Evolutionary conservation across 2,888 invertebrate genomes (phyloP), one percentile per base, ranked within the genome.

Genomic region (Pardosa pseudoannulata): DNA sequence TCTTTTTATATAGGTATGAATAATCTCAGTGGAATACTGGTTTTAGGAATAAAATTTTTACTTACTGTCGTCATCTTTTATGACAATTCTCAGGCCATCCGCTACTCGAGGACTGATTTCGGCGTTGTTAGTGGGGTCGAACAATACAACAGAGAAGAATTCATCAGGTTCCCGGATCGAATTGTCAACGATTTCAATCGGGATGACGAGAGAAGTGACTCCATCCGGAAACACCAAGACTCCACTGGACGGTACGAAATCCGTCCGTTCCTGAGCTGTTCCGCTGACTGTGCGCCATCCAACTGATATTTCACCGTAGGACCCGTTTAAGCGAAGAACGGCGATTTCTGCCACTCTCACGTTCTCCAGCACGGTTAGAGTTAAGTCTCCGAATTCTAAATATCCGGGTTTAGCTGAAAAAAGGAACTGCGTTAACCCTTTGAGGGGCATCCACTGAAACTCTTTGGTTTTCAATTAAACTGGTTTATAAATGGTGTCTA

Each of bases 351-450:
- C 19, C 0, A n/a, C 23, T 27, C 31, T 41, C 0, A 13, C 56
- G 13, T 19, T 36, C 11, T 79, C 73, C 1, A 27, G 13, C 1
- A 79, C 23, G 0, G 50, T 50, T 56, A 56, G 1, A 56, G 56
- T 56, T 56, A 6, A 23, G 23, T 67, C 28, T 16, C 11, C n/a
- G 16, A 67, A 31, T n/a, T 67, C 67, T 36, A 67, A 23, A 11
- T 19, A 9, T 7, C 67, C 67, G 0, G 70, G 70, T 36, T 27
- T 70, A 16, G 68, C 78, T 78, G 78, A 1, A 46, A n/a, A n/a
- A 67, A 64, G 32, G 19, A 74, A 62, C n/a, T 2, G n/a, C n/a
- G n/a, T n/a, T n/a, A n/a, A n/a, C n/a, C n/a, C n/a, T n/a, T n/a
- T n/a, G n/a, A n/a, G n/a, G n/a, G n/a, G n/a, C n/a, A n/a, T n/a